Evolutionary conservation across 2,113 vertebrate genomes (phyloP).

Genomic region (Onychorhynchus coronatus): DNA sequence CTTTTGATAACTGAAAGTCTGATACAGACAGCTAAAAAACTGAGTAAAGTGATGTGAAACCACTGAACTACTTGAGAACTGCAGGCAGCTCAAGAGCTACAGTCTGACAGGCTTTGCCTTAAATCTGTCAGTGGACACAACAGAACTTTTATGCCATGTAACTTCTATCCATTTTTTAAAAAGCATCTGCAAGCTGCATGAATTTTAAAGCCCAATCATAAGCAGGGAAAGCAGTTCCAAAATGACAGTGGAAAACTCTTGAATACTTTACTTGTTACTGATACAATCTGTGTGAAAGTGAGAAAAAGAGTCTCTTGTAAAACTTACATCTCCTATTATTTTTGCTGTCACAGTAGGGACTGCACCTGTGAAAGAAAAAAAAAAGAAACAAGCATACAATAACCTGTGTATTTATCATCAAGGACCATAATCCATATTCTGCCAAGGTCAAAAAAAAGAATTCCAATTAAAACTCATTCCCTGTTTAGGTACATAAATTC

Average conservation of each 20-base stretch:
- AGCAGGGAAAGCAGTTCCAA: neutral
- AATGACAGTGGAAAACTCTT: neutral
- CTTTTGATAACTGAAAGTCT: neutral
- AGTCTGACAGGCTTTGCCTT: neutral
- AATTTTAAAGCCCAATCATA: neutral
- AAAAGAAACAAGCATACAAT: neutral
- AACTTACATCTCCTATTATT: conserved; percentile 93
- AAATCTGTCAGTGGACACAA: neutral
- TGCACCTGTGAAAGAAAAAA: conserved; percentile 77
- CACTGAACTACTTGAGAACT: neutral
- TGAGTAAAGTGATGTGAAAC: neutral
- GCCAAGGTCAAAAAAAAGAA: neutral
- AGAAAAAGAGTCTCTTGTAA: neutral
- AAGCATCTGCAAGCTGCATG: neutral
- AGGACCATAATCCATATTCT: neutral
- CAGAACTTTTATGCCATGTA: neutral
- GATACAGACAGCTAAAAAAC: neutral
- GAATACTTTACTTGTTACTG: conserved; percentile 2
- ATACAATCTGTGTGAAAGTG: neutral
- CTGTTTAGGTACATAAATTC: neutral
- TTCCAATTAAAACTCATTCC: neutral
- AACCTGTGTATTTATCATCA: conserved; percentile 12
- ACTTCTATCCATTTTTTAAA: neutral
- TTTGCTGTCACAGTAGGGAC: conserved; percentile 89
- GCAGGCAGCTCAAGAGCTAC: neutral